These are phyloP conservation scores for Diorhabda sublineata DNA, from an alignment of 1,140 invertebrate species.

Conservation along the genomic window DNA sequence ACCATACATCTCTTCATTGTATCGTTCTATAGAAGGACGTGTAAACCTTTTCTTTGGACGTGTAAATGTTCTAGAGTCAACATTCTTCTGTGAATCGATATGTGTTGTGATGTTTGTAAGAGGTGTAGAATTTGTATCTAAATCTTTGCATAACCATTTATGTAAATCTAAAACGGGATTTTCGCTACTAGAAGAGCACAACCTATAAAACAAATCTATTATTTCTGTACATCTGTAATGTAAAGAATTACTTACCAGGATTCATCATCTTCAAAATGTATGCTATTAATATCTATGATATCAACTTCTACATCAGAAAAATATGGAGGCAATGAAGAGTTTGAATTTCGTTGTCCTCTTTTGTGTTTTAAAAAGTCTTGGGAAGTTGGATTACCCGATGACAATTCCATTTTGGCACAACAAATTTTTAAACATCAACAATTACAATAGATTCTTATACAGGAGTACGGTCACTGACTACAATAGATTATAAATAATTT, in stretches of 20 bases:
- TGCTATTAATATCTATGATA: constrained; percentile 37
- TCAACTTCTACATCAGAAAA: constrained; percentile 22
- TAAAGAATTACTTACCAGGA: constrained; percentile 36
- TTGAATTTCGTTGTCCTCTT: constrained; percentile 8
- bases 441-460: background rate
- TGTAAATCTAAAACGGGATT: constrained; percentile 18
- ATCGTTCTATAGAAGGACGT: constrained; percentile 46
- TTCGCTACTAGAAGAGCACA: constrained; percentile 7
- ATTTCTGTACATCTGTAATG: background rate
- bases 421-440: constrained; percentile 11
- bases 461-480: no score
- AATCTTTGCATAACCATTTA: constrained; percentile 19
- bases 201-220: constrained; percentile 10
- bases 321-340: background rate
- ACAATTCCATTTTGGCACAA: constrained; percentile 35
- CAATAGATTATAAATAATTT: background rate
- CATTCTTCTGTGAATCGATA: constrained; percentile 38
- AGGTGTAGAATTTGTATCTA: constrained; percentile 8
- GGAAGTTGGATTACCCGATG: constrained; percentile 25
- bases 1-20: constrained; percentile 41
- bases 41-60: constrained; percentile 48
- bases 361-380: constrained; percentile 15
- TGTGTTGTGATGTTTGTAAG: constrained; percentile 11
- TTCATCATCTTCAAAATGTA: constrained; percentile 42
- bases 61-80: constrained; percentile 52